These are phyloP conservation scores for Drosophila koepferae DNA, from an alignment of 2,888 invertebrate genomes.

Conservation along the genomic window DNA sequence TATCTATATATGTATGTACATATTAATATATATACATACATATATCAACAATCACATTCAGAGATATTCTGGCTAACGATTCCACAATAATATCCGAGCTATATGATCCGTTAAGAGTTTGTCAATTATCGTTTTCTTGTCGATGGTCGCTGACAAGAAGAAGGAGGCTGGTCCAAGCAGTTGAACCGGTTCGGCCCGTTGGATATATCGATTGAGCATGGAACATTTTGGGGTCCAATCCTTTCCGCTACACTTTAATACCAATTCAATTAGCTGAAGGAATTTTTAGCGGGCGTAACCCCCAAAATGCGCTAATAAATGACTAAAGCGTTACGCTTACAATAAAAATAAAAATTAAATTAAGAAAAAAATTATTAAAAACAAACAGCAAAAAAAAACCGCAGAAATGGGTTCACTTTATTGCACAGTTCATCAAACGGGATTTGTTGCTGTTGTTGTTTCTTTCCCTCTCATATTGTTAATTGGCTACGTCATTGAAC, in stretches of 20 bases:
- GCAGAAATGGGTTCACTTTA: conserved; percentile 8
- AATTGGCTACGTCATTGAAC: conserved; percentile 20
- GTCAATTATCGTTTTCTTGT: conserved; percentile 4
- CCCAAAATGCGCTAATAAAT: conserved; percentile 19
- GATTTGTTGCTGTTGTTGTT: neutral
- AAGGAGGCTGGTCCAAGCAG: neutral
- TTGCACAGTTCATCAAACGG: conserved; percentile 17
- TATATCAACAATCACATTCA: neutral
- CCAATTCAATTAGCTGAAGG: conserved; percentile 13
- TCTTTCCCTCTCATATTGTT: neutral
- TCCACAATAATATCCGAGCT: neutral
- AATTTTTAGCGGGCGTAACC: conserved; percentile 8
- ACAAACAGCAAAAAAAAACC: conserved; percentile 1
- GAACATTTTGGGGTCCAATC: neutral
- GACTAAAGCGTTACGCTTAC: conserved; percentile 10
- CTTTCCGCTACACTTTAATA: neutral
- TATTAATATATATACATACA: neutral
- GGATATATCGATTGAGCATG: neutral
- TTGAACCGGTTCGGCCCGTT: neutral
- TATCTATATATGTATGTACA: neutral
- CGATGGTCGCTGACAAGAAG: neutral
- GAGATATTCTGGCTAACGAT: neutral
- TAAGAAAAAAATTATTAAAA: neutral
- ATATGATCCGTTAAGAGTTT: neutral
- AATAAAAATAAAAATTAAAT: neutral